Base-by-base conservation (phyloP, 2,113 vertebrate genomes). In the Gallinago media region DNA sequence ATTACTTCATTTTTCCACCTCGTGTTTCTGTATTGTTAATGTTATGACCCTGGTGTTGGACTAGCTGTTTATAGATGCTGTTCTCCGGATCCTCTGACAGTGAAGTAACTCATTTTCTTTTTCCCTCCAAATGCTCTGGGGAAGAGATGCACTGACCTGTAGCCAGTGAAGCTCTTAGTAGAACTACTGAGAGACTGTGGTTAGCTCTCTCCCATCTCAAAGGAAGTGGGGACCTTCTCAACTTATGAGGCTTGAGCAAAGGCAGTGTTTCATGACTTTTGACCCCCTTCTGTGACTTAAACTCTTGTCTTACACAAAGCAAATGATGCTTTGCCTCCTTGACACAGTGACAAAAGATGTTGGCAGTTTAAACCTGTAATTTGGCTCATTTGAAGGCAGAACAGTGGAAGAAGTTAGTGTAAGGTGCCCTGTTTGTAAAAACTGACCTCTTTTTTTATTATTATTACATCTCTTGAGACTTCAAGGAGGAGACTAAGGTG, bases 11-110 rank as follows among this genome's bases (percentile, higher is more conserved):
- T 42, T 55, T 23, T 21, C 29, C 3, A 26, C 12, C 16, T 12
- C 4, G 5, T 10, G n/a, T 15, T 50, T 36, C 1, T 27, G 15
- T 55, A 3, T 7, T 12, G 22, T 27, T 46, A 3, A 23, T 12
- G 10, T 32, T 29, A 42, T 9, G 15, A 4, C 5, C 2, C 0
- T 56, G 56, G 36, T 32, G 42, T 47, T 56, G 78, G 9, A 4
- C 15, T 59, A 27, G 31, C 31, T 12, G 2, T 65, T 73, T 44
- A 19, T 44, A 19, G 70, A 5, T 46, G 36, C 56, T 17, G 0
- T 31, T 66, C 47, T 29, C 63, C n/a, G 74, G 4, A 4, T 56
- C 38, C 29, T 63, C 31, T 34, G 32, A 4, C 2, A 54, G 44
- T 1, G 3, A 62, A 40, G 34, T 34, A 46, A 38, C 21, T 65